Evolutionary conservation across 2,797 vertebrate species (phyloP).

Genomic region (Takifugu rubripes): DNA sequence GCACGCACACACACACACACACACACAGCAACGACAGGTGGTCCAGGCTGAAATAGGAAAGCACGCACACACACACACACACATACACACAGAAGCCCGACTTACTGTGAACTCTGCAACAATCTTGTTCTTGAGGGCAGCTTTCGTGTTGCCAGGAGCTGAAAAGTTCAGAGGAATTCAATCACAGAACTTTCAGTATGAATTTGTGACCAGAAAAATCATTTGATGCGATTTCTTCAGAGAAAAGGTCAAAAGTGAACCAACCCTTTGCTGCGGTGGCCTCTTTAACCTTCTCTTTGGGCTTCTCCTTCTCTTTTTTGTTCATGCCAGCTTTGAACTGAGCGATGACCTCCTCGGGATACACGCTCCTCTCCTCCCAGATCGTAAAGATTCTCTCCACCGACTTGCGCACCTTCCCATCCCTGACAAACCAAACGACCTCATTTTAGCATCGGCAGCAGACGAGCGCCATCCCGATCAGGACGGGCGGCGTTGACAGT

Average conservation of each 20-base stretch:
- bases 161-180: constrained; percentile 11
- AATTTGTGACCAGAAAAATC: neutral
- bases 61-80: no score
- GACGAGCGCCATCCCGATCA: neutral
- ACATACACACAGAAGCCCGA: neutral
- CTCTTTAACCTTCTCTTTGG: constrained; percentile 50
- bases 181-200: neutral
- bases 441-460: neutral
- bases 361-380: constrained; percentile 96
- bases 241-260: neutral
- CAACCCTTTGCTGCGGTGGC: neutral
- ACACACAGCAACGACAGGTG: constrained; percentile 8
- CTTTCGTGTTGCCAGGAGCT: constrained; percentile 84
- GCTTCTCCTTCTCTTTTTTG: constrained; percentile 77
- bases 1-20: no score
- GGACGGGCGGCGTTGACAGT: no score
- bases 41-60: neutral
- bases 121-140: constrained; percentile 94
- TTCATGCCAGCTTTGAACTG: constrained; percentile 83
- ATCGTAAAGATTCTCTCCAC: constrained; percentile 95
- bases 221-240: constrained; percentile 1
- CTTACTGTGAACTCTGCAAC: constrained; percentile 96
- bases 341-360: constrained; percentile 88
- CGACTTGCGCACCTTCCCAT: constrained; percentile 89
- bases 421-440: constrained; percentile 67